These are phyloP conservation scores for Thinocorus orbignyianus DNA, from an alignment of 2,113 vertebrate species.

Conservation along the genomic window DNA sequence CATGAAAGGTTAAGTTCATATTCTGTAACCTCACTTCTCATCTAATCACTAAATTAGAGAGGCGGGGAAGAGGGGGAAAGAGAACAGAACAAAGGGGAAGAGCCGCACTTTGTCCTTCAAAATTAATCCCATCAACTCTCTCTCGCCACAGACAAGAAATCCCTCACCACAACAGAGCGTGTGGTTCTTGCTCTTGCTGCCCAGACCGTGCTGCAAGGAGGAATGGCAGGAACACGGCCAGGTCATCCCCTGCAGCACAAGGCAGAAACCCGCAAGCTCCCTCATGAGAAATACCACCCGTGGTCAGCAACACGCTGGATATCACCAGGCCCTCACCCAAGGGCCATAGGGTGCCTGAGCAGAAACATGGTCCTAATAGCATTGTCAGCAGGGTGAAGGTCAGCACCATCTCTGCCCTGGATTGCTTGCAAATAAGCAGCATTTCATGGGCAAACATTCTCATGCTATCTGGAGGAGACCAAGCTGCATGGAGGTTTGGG, in stretches of 20 bases:
- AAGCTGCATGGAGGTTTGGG: background rate
- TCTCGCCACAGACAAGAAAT: slow-evolving; percentile 3
- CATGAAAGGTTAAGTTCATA: background rate
- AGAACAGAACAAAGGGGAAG: background rate
- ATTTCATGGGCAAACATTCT: background rate
- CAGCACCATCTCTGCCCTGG: background rate
- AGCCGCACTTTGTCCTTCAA: background rate
- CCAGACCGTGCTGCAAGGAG: background rate
- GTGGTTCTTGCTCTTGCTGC: background rate
- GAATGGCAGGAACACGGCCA: accelerated
- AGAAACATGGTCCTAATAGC: background rate
- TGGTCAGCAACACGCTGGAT: accelerated
- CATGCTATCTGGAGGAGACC: background rate
- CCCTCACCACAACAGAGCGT: background rate
- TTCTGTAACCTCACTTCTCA: background rate
- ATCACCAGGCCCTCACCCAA: background rate
- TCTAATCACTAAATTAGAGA: slow-evolving; percentile 12
- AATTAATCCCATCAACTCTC: slow-evolving; percentile 30
- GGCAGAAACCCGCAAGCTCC: background rate
- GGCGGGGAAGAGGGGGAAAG: background rate
- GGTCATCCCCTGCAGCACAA: background rate
- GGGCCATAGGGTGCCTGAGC: background rate
- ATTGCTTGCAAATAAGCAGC: background rate
- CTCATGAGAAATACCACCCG: background rate
- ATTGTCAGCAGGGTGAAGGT: background rate